Evolutionary conservation across 2,797 vertebrate species (phyloP).

Genomic region (Epinephelus awoara): DNA sequence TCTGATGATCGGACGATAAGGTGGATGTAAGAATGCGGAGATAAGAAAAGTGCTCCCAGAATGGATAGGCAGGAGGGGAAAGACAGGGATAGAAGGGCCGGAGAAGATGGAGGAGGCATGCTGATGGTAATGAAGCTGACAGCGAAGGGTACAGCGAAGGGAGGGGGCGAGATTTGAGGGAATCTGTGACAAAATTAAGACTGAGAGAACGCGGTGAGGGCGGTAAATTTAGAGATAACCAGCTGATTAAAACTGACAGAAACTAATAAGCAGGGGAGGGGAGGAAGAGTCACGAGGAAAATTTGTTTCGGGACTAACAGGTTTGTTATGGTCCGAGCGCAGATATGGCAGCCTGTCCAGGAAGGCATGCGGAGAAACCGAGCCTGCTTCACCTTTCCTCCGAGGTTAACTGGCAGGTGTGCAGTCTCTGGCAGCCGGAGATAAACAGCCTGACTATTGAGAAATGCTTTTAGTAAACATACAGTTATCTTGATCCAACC

Average conservation of each 20-base stretch:
- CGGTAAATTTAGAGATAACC: slow-evolving; percentile 18
- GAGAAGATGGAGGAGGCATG: slow-evolving; percentile 30
- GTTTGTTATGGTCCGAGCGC: slow-evolving; percentile 48
- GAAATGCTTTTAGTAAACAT: slow-evolving; percentile 52
- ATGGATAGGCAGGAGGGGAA: slow-evolving; percentile 8
- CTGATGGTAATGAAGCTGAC: slow-evolving; percentile 55
- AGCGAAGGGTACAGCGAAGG: slow-evolving; percentile 10
- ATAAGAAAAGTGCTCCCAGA: slow-evolving; percentile 34
- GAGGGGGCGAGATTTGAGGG: neutral
- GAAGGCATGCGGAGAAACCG: slow-evolving; percentile 43
- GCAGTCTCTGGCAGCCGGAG: slow-evolving; percentile 20
- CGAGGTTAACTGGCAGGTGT: slow-evolving; percentile 59
- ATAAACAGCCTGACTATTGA: slow-evolving; percentile 60
- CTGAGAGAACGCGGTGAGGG: slow-evolving; percentile 40
- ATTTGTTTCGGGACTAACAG: slow-evolving; percentile 36
- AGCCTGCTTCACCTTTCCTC: slow-evolving; percentile 50
- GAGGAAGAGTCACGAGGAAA: slow-evolving; percentile 38
- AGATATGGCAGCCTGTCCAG: slow-evolving; percentile 22
- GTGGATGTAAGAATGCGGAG: slow-evolving; percentile 25
- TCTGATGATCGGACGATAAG: slow-evolving; percentile 50
- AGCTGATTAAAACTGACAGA: slow-evolving; percentile 27
- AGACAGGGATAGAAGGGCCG: slow-evolving; percentile 19
- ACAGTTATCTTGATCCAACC: slow-evolving; percentile 30
- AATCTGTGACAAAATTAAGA: slow-evolving; percentile 45
- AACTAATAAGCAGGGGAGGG: slow-evolving; percentile 9